Conservation (phyloP, 2,888 invertebrate genomes). For the Agrochola lota region DNA sequence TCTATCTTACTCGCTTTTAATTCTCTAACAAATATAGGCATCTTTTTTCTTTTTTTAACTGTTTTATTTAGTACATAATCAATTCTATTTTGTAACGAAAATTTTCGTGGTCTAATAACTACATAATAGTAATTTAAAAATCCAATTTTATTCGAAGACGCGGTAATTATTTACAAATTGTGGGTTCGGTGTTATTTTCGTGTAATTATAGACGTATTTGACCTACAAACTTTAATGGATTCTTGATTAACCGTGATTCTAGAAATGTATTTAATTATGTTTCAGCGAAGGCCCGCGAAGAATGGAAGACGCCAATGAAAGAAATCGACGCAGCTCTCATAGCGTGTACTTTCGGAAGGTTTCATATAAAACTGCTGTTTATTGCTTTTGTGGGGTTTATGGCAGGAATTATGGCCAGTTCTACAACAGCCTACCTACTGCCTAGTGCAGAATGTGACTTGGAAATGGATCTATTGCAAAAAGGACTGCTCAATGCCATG, state of each 20-base stretch:
- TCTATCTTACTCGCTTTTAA: background rate
- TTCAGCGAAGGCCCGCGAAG: conserved; percentile 71
- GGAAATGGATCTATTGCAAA: conserved; percentile 79
- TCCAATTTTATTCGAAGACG: background rate
- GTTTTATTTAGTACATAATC: background rate
- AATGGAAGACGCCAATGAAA: conserved; percentile 76
- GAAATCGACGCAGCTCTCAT: conserved; percentile 79
- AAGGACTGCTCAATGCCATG: conserved; percentile 81
- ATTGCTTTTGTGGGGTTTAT: conserved; percentile 73
- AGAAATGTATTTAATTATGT: background rate
- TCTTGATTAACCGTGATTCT: background rate
- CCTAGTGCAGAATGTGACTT: conserved; percentile 84
- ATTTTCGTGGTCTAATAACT: background rate
- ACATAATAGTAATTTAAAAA: background rate
- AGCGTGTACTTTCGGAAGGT: conserved; percentile 80
- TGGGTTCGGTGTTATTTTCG: background rate
- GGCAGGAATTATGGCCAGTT: conserved; percentile 74
- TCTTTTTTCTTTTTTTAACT: background rate
- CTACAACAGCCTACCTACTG: conserved; percentile 77
- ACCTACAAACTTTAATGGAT: conserved; percentile 13
- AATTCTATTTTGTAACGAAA: background rate
- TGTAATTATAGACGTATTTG: conserved; percentile 15
- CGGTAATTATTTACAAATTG: conserved; percentile 10
- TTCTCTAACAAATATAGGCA: too few relatives aligned
- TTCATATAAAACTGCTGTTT: conserved; percentile 75